Evolutionary conservation across 2,888 invertebrate genomes (phyloP), one percentile per base, ranked within the genome.

Genomic region (Iphiclides podalirius): DNA sequence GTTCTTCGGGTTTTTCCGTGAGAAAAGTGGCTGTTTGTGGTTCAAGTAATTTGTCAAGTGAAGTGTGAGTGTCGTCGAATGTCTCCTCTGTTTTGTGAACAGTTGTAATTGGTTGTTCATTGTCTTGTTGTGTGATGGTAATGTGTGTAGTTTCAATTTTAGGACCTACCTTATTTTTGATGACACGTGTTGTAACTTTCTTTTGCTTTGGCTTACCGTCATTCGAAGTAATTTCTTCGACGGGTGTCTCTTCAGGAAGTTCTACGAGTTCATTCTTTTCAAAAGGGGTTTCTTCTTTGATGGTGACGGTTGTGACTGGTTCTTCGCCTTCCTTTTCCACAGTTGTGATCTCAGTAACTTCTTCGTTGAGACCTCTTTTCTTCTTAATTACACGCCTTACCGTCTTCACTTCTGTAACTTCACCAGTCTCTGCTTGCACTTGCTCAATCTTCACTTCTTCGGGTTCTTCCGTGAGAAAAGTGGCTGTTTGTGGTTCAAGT

Each of bases 131-230:
- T 35, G 33, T 31, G 0, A 48, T 50, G 2, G 36, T 15, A 50
- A 52, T 41, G 33, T 45, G 16, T 54, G 86, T 63, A 7, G 57
- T 78, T 26, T 71, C 68, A 1, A 16, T 1, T 62, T 84, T 43
- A 2, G 26, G 33, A 26, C 54, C 49, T 41, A 44, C 42, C 78
- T 52, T 75, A 17, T 51, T 48, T 33, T 52, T 39, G 7, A 15
- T 51, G 47, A 71, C 26, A n/a, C 45, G 49, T 13, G 49, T 47
- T 1, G 47, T 45, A 7, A 33, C 35, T 45, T 28, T 52, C 47
- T 45, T 67, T 17, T 71, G 36, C 71, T 65, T 62, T 37, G 61
- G 58, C 71, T 67, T 70, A 58, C 73, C 61, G 52, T 76, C 64
- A 8, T 69, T 59, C 0, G 61, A 55, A 1, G 41, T 1, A 14